Conservation (phyloP, 1,140 invertebrate species). For the Tetramorium parvispinum region DNA sequence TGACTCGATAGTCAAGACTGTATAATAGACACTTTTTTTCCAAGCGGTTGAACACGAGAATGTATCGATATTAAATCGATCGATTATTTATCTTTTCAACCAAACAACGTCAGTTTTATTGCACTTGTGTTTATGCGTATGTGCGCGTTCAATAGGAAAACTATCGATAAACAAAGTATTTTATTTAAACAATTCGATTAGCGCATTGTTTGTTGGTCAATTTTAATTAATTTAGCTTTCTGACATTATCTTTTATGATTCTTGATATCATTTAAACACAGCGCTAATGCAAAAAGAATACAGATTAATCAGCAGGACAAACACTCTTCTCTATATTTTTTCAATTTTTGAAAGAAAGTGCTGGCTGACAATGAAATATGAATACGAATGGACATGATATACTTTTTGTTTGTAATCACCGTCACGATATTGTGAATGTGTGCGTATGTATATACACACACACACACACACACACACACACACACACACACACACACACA, state of each 20-base stretch:
- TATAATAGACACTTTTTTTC: constrained; percentile 29
- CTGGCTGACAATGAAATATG: background rate
- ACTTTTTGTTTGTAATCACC: constrained; percentile 24
- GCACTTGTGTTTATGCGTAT: background rate
- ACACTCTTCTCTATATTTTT: background rate
- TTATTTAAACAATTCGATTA: background rate
- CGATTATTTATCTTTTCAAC: background rate
- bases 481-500: background rate
- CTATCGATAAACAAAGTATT: background rate
- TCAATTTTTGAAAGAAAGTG: background rate
- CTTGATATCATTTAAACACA: background rate
- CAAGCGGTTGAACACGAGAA: background rate
- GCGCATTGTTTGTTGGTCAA: background rate
- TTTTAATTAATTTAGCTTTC: background rate
- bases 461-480: background rate
- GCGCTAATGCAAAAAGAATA: background rate
- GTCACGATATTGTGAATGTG: background rate
- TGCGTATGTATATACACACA: too few relatives aligned
- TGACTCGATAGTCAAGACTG: constrained; percentile 43
- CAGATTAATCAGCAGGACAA: background rate
- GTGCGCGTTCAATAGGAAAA: background rate
- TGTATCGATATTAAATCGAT: background rate
- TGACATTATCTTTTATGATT: background rate
- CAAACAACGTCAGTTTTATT: background rate
- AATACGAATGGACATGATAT: background rate